Evolutionary conservation across 2,113 vertebrate species (phyloP).

Genomic region (human (Homo sapiens)): DNA sequence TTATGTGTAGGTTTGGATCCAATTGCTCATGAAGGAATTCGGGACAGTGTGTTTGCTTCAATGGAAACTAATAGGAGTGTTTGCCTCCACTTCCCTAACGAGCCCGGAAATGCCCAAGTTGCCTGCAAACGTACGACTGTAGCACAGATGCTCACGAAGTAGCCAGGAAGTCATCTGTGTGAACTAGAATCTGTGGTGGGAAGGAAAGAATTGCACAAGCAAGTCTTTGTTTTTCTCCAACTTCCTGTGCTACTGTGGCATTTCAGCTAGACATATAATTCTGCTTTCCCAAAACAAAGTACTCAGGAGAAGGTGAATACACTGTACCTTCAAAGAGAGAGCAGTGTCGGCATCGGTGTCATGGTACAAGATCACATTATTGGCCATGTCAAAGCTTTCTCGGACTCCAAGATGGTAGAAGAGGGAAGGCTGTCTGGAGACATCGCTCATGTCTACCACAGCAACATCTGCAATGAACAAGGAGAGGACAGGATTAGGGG

Average conservation of each 20-base stretch:
- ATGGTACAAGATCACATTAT: conserved; percentile 96
- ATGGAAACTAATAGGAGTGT: neutral
- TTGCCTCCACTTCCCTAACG: neutral
- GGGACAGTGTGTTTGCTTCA: neutral
- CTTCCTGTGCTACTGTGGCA: neutral
- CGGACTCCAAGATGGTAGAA: conserved; percentile 97
- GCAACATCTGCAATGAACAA: conserved; percentile 90
- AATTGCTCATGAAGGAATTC: neutral
- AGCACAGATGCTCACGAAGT: neutral
- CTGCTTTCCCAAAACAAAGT: neutral
- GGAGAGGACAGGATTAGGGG: neutral
- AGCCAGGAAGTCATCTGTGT: neutral
- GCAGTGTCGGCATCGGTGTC: conserved; percentile 92
- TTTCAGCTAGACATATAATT: conserved; percentile 17
- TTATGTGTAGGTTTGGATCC: conserved; percentile 2
- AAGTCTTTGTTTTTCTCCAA: neutral
- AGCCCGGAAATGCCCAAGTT: neutral
- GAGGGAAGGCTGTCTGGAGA: conserved; percentile 93
- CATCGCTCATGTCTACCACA: conserved; percentile 96
- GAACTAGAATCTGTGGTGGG: neutral
- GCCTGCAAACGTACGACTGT: neutral
- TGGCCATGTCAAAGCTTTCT: conserved; percentile 97
- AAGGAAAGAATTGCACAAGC: neutral
- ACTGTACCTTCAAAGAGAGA: conserved; percentile 93
- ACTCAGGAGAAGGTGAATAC: conserved; percentile 23